Evolutionary conservation across 1,140 invertebrate species (phyloP).

Genomic region (Heliconius melpomene): DNA sequence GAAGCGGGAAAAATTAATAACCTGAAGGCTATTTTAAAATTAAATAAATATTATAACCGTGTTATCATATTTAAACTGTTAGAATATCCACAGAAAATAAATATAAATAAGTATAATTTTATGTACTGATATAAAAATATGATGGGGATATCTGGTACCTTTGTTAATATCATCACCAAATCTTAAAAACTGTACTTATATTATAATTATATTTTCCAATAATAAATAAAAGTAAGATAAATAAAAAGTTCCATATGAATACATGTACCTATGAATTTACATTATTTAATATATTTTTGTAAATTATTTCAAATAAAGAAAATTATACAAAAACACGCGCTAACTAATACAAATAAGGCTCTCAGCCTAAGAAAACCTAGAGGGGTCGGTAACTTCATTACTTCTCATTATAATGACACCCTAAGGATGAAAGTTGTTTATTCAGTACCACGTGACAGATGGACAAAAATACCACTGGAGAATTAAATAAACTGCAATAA

Average conservation of each 20-base stretch:
- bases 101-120: too few relatives aligned
- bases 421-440: conserved; percentile 73
- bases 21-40: conserved; percentile 17
- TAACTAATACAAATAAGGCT: conserved; percentile 77
- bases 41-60: conserved; percentile 13
- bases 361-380: conserved; percentile 71
- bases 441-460: conserved; percentile 70
- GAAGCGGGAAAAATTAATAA: conserved; percentile 41
- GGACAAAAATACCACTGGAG: conserved; percentile 56
- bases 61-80: not conserved
- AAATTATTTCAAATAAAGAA: conserved; percentile 37
- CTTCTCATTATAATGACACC: conserved; percentile 74
- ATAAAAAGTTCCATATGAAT: not conserved
- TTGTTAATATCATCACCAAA: too few relatives aligned
- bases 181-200: too few relatives aligned
- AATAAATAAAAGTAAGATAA: too few relatives aligned
- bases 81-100: not conserved
- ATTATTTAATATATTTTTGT: not conserved
- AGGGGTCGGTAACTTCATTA: conserved; percentile 70
- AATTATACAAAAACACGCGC: conserved; percentile 66
- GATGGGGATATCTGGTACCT: not conserved
- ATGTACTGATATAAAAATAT: too few relatives aligned
- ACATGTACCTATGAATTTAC: not conserved
- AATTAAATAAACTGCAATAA: conserved; percentile 44
- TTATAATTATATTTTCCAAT: too few relatives aligned